Conservation (phyloP, 2,888 invertebrate species). For the Pharmacophagus antenor region DNA sequence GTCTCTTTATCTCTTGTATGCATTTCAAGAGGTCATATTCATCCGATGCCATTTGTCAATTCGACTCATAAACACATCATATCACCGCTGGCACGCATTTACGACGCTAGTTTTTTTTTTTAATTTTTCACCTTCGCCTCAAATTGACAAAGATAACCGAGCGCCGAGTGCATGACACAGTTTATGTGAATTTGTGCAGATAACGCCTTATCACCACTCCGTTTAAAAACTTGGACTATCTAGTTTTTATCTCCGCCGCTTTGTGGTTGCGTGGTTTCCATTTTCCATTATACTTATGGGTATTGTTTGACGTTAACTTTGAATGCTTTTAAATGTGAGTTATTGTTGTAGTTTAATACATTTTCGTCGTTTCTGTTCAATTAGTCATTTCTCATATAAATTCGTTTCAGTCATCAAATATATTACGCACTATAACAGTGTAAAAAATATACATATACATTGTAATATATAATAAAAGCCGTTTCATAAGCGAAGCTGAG, state of each 20-base stretch:
- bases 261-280: slow-evolving; percentile 26
- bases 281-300: slow-evolving; percentile 15
- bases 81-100: slow-evolving; percentile 8
- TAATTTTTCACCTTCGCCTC: slow-evolving; percentile 45
- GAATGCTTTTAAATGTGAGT: slow-evolving; percentile 5
- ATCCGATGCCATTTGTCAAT: slow-evolving; percentile 2
- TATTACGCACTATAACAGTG: neutral
- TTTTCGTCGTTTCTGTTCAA: neutral
- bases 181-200: slow-evolving; percentile 52
- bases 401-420: too few relatives aligned
- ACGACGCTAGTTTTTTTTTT: slow-evolving; percentile 20
- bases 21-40: slow-evolving; percentile 12
- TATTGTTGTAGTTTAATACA: neutral
- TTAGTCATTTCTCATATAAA: too few relatives aligned
- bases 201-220: slow-evolving; percentile 37
- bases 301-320: slow-evolving; percentile 11
- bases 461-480: too few relatives aligned
- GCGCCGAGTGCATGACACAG: slow-evolving; percentile 56
- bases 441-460: too few relatives aligned
- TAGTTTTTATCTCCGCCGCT: slow-evolving; percentile 23
- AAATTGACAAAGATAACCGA: slow-evolving; percentile 43
- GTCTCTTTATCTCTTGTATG: slow-evolving; percentile 1
- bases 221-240: slow-evolving; percentile 26
- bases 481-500: too few relatives aligned
- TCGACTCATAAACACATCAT: slow-evolving; percentile 2